phyloP scores from a whole-genome alignment of 2,113 vertebrate genomes.

The Periophthalmodon schlosseri region DNA sequence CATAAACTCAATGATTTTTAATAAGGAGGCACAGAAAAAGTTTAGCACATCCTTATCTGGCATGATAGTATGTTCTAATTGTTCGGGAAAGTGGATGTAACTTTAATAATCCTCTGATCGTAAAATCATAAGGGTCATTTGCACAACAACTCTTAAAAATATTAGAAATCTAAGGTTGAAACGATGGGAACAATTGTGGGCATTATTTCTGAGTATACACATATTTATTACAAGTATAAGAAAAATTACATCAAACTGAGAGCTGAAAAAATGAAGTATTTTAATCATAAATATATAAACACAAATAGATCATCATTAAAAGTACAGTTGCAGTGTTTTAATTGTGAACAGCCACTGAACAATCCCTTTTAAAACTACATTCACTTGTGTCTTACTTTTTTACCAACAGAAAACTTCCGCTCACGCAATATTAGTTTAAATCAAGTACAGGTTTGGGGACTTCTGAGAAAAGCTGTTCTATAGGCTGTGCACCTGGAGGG shows the following conservation, averaged over 20 bases:
- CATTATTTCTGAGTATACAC: not conserved
- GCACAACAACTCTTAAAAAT: not conserved
- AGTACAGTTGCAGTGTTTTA: not conserved
- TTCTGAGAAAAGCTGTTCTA: not conserved
- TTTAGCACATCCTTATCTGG: not conserved
- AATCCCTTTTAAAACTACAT: not conserved
- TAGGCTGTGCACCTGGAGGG: slow-evolving; percentile 45
- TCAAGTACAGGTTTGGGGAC: not conserved
- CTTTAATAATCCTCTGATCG: not conserved
- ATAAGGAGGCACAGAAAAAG: slow-evolving; percentile 40
- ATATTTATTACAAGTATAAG: not conserved
- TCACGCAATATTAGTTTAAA: not conserved
- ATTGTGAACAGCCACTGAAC: not conserved
- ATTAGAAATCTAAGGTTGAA: not conserved
- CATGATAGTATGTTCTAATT: not conserved
- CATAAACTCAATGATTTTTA: slow-evolving; percentile 55
- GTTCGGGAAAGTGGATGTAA: not conserved
- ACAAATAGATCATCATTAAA: too few relatives aligned
- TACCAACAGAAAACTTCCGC: not conserved
- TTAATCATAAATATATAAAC: too few relatives aligned
- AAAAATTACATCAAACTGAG: not conserved
- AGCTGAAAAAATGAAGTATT: not conserved
- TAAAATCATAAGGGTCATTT: not conserved
- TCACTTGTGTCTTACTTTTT: not conserved
- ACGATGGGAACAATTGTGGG: not conserved